These are phyloP conservation scores for Nowickia ferox DNA, from an alignment of 2,888 invertebrate genomes.

Conservation along the genomic window DNA sequence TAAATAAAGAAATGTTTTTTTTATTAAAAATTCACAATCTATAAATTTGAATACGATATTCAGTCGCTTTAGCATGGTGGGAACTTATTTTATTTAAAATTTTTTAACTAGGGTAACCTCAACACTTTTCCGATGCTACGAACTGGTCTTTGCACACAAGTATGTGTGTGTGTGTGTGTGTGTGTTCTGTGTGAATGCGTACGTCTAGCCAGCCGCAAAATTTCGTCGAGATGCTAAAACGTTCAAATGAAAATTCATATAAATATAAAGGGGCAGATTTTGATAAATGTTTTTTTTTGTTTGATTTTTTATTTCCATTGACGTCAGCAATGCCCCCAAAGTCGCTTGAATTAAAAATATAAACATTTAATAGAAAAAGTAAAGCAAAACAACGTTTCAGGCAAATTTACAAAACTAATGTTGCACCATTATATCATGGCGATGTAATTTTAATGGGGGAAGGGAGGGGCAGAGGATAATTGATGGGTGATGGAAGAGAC, in stretches of 20 bases:
- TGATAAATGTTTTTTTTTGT: conserved; percentile 31
- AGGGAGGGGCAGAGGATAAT: not conserved
- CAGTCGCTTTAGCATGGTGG: not conserved
- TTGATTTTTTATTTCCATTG: conserved; percentile 74
- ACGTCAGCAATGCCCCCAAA: conserved; percentile 83
- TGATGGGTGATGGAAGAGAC: conserved; percentile 25
- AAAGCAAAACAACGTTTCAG: conserved; percentile 56
- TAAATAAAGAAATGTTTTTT: too few relatives aligned
- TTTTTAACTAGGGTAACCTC: conserved; percentile 19
- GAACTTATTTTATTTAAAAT: not conserved
- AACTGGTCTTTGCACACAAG: not conserved
- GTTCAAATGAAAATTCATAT: conserved; percentile 40
- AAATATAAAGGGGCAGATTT: conserved; percentile 43
- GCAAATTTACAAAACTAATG: conserved; percentile 49
- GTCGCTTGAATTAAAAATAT: conserved; percentile 70
- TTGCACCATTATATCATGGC: conserved; percentile 35
- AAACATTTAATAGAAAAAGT: conserved; percentile 38
- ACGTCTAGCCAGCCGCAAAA: conserved; percentile 45
- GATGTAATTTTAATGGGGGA: conserved; percentile 8
- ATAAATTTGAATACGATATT: not conserved
- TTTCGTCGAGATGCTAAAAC: conserved; percentile 27
- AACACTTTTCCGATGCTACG: not conserved
- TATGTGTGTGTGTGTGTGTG: not conserved
- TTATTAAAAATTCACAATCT: not conserved
- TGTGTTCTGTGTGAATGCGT: conserved; percentile 31